Percentiles rank a stretch among this genome's conserved stretches.
phyloP scores from a whole-genome alignment of 2,113 vertebrate species.

The Oxygymnocypris stewartii region DNA sequence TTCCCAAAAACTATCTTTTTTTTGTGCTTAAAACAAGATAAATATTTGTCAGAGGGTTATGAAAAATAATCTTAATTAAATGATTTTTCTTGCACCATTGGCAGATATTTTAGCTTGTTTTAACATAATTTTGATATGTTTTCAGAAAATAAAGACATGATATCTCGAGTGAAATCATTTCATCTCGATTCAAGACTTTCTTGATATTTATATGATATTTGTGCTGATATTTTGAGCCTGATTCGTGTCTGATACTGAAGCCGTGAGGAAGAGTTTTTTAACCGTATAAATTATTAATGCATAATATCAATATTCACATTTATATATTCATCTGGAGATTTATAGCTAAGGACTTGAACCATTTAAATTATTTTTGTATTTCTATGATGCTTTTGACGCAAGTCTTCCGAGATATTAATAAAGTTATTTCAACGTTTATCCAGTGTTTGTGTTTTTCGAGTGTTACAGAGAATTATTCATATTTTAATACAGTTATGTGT shows the following conservation, averaged over 20 bases:
- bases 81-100: no score
- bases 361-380: constrained; percentile 74
- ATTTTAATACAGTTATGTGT: neutral
- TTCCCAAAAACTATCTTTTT: no score
- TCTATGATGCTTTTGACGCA: neutral
- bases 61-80: no score
- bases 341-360: neutral
- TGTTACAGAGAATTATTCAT: neutral
- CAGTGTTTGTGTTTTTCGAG: neutral
- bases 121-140: no score
- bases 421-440: neutral
- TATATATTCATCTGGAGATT: constrained; percentile 19
- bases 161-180: no score
- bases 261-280: neutral
- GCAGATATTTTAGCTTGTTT: no score
- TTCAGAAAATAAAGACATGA: no score
- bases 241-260: neutral
- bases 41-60: no score
- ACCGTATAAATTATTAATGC: constrained; percentile 28
- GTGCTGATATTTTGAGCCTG: neutral
- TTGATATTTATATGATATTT: neutral
- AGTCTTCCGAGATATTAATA: neutral
- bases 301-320: constrained; percentile 17
- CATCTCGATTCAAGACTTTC: no score
- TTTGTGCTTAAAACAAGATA: no score